A percentile compares a stretch with the other conserved stretches of the same genome.
phyloP scores from a whole-genome alignment of 2,113 vertebrate genomes.

The Cyrtonyx montezumae region DNA sequence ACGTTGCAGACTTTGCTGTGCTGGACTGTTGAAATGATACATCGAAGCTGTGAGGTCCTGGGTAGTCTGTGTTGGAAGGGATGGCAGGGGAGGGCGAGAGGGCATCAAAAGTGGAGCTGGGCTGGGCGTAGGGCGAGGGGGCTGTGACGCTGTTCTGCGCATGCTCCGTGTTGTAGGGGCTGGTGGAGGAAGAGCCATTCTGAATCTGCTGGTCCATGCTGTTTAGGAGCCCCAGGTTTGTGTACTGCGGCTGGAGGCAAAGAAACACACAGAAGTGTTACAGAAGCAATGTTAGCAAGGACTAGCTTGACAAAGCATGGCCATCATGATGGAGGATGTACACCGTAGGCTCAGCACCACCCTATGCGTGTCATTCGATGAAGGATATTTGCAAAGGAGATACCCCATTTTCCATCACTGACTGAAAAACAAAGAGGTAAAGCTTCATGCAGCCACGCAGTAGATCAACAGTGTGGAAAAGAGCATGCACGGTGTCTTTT shows the following conservation, averaged over 20 bases:
- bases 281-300: neutral
- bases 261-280: neutral
- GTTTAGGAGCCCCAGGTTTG: constrained; percentile 97
- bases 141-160: constrained; percentile 94
- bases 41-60: constrained; percentile 96
- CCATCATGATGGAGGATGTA: neutral
- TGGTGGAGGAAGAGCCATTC: constrained; percentile 96
- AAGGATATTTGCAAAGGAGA: neutral
- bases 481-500: neutral
- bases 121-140: constrained; percentile 95
- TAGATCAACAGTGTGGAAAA: neutral
- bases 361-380: fast-evolving
- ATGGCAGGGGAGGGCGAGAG: constrained; percentile 96
- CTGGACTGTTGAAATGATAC: constrained; percentile 99
- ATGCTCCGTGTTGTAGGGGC: constrained; percentile 96
- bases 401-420: neutral
- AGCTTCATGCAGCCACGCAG: neutral
- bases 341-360: neutral
- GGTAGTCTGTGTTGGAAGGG: constrained; percentile 98
- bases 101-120: constrained; percentile 97
- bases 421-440: neutral
- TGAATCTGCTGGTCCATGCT: constrained; percentile 98
- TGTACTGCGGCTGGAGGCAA: constrained; percentile 91
- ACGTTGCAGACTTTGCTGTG: constrained; percentile 97
- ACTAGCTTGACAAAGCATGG: fast-evolving